Evolutionary conservation across 23 tunicate genomes (phyloP).

Genomic region (Ciona savignyi): DNA sequence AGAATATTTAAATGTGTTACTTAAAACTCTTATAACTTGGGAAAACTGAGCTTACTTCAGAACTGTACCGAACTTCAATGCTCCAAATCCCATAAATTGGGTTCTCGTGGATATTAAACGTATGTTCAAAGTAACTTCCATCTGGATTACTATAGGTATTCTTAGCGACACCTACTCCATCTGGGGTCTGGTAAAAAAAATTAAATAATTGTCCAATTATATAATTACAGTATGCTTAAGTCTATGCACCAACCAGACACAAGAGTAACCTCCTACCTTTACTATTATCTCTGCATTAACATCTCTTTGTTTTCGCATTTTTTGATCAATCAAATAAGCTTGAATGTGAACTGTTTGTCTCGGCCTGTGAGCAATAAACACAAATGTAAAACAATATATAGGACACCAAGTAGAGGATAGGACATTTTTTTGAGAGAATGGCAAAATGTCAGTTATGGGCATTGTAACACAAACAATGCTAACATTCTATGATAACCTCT

Average conservation of each 20-base stretch:
- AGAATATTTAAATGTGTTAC: too few species aligned
- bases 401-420: too few species aligned
- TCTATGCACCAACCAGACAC: too few species aligned
- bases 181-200: constrained; percentile 33
- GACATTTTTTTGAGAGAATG: too few species aligned
- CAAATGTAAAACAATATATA: too few species aligned
- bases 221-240: too few species aligned
- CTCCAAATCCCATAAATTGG: constrained; percentile 55
- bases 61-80: constrained; percentile 35
- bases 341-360: constrained; percentile 21
- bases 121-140: constrained; percentile 8
- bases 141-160: not conserved
- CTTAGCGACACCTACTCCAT: constrained; percentile 12
- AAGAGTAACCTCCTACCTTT: not conserved
- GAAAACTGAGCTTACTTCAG: too few species aligned
- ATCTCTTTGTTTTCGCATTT: constrained; percentile 7
- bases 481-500: too few species aligned
- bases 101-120: constrained; percentile 25
- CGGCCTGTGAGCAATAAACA: constrained; percentile 36
- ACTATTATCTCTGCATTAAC: not conserved
- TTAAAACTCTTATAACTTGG: too few species aligned
- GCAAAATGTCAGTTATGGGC: too few species aligned
- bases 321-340: constrained; percentile 21
- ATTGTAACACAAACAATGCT: too few species aligned
- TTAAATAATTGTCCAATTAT: too few species aligned